Base-by-base conservation (phyloP, 1,140 invertebrate species). In the Apocrypta bakeri region DNA sequence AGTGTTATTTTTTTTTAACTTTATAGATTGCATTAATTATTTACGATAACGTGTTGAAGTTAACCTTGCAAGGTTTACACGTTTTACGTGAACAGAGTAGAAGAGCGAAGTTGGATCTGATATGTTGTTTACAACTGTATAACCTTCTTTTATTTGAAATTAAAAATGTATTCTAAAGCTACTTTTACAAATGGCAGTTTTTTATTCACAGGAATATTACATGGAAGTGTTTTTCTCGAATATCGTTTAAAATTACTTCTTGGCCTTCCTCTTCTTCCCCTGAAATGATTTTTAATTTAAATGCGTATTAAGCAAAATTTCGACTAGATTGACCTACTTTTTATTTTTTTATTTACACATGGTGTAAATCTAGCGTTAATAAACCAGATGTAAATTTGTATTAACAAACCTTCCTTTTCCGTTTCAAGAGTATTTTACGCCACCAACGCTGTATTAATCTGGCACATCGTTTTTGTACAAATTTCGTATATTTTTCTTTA, bases 371-470 rank as follows among this genome's bases (percentile, higher is more conserved):
- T n/a, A n/a, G n/a, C n/a, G n/a, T n/a, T 66, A 66, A 66, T 14
- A 25, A 27, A 27, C 2, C 6, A 64, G 11, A 66, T 66, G 25
- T 11, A 64, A 12, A 12, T 27, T 61, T 73, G 14, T 66, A n/a
- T 73, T 27, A 48, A 76, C 64, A 61, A 76, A 84, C 82, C 75
- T 83, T 75, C 66, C 82, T 84, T 27, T 25, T 72, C 63, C 61
- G 77, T 75, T 82, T 78, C 0, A 4, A 0, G 25, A 29, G 68
- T 71, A 85, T 81, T 27, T 56, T 64, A 24, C 86, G 84, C 87
- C 87, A 89, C 87, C 88, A 89, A 17, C 84, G 80, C 75, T 88
- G 87, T 79, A 89, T 88, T 74, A 85, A 42, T 84, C 79, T 88
- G 6, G 86, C 86, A 33, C 84, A 83, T 80, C 85, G 81, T 66